Base-by-base conservation (phyloP, 2,888 invertebrate species). In the Therioaphis trifolii region DNA sequence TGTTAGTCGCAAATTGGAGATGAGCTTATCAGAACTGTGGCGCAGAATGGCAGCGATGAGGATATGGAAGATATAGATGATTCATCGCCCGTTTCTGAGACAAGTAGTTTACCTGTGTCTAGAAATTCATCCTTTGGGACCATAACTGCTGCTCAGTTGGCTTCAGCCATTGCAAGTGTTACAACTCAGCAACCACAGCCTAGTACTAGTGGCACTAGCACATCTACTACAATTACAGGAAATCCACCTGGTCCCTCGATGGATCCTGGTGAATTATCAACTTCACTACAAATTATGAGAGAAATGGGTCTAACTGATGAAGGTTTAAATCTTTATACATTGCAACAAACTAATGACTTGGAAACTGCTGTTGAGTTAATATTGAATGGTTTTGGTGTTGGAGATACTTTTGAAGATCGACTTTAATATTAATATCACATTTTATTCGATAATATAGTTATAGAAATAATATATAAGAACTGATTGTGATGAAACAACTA, bases 341-440 rank as follows among this genome's bases (percentile, higher is more conserved):
- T 85, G 21, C 82, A 80, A 85, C 14, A 82, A 29, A 35, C 94
- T 72, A 92, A 91, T 86, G 95, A 97, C 88, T 93, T 98, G 4
- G 95, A 96, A 88, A 94, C 94, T 27, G 98, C 98, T 21, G 93
- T 97, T 84, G 96, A 97, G 88, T 91, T 98, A 78, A 94, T 98
- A 29, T 94, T 97, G 88, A 94, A 91, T 86, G 93, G 93, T 58
- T 89, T 89, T 69, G 88, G 90, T n/a, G 12, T 27, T 27, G 35
- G 35, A 5, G 35, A 35, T 35, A 35, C 35, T 35, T 35, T 35
- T 35, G 35, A 35, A 7, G 35, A 35, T 35, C 35, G 35, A 35
- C 4, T 35, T 35, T 35, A 35, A 35, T 35, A 35, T 35, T 35
- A 35, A 35, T 35, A 7, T 35, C 7, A 3, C 7, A 35, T 35